Conservation (phyloP, 2,797 vertebrate genomes). For the Esox masquinongy region DNA sequence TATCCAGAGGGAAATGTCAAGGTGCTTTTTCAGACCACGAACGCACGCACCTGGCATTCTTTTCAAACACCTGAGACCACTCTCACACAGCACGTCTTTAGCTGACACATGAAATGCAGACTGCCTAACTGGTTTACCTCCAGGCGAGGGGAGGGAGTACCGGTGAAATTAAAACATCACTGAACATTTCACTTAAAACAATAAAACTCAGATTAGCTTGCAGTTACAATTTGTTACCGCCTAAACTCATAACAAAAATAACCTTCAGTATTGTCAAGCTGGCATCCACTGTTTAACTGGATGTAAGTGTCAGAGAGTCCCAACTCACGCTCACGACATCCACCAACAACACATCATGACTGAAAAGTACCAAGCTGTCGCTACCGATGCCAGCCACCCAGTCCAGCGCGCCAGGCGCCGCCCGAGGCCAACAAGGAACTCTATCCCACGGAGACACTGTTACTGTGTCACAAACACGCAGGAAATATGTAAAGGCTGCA, state of each 20-base stretch:
- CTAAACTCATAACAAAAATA: neutral
- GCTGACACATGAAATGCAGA: neutral
- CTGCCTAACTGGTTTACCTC: neutral
- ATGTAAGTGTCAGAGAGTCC: slow-evolving; percentile 3
- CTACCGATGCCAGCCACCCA: neutral
- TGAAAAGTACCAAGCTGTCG: neutral
- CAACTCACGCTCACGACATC: neutral
- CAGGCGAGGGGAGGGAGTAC: too few species aligned
- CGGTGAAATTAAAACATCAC: too few species aligned
- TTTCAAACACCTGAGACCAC: neutral
- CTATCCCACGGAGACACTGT: neutral
- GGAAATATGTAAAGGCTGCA: neutral
- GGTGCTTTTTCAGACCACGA: neutral
- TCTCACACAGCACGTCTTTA: neutral
- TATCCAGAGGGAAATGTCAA: neutral
- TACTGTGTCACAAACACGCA: neutral
- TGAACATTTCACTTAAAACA: too few species aligned
- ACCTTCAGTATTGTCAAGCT: neutral
- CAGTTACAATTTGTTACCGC: too few species aligned
- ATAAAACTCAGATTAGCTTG: too few species aligned
- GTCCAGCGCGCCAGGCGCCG: neutral
- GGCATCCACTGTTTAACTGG: neutral
- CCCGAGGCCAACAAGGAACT: neutral
- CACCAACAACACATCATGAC: neutral
- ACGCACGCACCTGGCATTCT: too few species aligned